These are phyloP conservation scores for Leuciscus idus DNA, from an alignment of 2,113 vertebrate genomes.

Conservation along the genomic window DNA sequence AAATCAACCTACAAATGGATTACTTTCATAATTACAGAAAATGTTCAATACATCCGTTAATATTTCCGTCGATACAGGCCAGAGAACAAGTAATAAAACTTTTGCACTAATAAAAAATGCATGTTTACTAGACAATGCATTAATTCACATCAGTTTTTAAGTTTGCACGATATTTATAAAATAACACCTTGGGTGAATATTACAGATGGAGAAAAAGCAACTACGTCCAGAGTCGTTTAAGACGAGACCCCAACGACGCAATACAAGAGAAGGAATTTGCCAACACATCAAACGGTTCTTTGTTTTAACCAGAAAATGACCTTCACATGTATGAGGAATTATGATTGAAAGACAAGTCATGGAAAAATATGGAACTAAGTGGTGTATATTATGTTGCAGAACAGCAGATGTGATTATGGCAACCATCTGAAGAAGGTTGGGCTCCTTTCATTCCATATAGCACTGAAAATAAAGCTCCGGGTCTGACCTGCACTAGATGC, in stretches of 20 bases:
- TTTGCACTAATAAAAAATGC: conserved; percentile 33
- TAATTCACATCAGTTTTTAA: conserved; percentile 45
- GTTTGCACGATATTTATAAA: conserved; percentile 35
- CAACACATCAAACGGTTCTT: conserved; percentile 62
- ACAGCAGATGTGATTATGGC: conserved; percentile 55
- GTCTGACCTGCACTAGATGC: conserved; percentile 39
- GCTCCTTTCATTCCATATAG: conserved; percentile 48
- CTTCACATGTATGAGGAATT: conserved; percentile 64
- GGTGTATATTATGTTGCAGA: conserved; percentile 55
- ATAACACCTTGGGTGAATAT: conserved; percentile 22
- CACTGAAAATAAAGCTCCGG: conserved; percentile 58
- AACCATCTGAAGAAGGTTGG: conserved; percentile 51
- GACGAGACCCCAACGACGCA: conserved; percentile 56
- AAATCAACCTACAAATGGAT: conserved; percentile 23
- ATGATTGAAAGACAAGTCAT: conserved; percentile 56
- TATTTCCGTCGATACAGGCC: not conserved
- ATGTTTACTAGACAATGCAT: conserved; percentile 37
- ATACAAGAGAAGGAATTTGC: not conserved
- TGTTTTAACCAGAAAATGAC: conserved; percentile 41
- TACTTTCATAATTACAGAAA: not conserved
- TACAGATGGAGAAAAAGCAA: conserved; percentile 35
- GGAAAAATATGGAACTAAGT: conserved; percentile 55
- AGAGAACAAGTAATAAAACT: conserved; percentile 33
- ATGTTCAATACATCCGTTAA: conserved; percentile 1
- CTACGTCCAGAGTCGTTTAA: not conserved